A percentile compares a stretch with the other conserved stretches of the same genome.
Evolutionary conservation across 2,797 vertebrate genomes (phyloP).

Genomic region (Coranthus polyacanthus): DNA sequence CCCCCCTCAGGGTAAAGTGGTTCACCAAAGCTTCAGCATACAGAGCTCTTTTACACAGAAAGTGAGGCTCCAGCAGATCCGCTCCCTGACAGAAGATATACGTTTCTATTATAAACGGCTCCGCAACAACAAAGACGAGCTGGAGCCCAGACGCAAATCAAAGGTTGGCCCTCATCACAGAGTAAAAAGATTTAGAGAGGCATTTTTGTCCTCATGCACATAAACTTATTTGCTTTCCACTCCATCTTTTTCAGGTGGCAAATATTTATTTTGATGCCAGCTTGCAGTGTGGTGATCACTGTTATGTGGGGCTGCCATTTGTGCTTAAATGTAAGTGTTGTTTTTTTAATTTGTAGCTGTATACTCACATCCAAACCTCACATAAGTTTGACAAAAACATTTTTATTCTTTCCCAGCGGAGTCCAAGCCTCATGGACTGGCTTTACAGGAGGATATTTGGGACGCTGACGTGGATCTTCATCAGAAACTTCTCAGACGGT

Average conservation of each 20-base stretch:
- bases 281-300: constrained; percentile 95
- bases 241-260: constrained; percentile 90
- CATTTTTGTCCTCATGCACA: neutral
- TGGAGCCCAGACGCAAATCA: constrained; percentile 95
- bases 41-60: constrained; percentile 98
- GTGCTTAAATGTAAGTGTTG: constrained; percentile 93
- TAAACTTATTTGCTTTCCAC: constrained; percentile 39
- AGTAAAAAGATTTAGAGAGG: neutral
- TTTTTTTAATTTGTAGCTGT: neutral
- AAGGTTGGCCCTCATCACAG: constrained; percentile 85
- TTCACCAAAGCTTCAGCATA: constrained; percentile 95
- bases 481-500: constrained; percentile 91
- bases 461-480: constrained; percentile 95
- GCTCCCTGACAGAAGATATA: constrained; percentile 92
- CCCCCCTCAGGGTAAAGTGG: constrained; percentile 95
- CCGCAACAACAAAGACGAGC: constrained; percentile 93
- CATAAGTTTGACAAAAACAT: neutral
- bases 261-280: constrained; percentile 99
- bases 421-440: constrained; percentile 87
- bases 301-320: constrained; percentile 97
- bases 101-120: constrained; percentile 96
- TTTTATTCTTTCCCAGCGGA: constrained; percentile 83
- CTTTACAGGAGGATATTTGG: constrained; percentile 94
- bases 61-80: constrained; percentile 95
- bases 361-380: neutral